Evolutionary conservation across 2,113 vertebrate species (phyloP).

Genomic region (Semicossyphus pulcher): DNA sequence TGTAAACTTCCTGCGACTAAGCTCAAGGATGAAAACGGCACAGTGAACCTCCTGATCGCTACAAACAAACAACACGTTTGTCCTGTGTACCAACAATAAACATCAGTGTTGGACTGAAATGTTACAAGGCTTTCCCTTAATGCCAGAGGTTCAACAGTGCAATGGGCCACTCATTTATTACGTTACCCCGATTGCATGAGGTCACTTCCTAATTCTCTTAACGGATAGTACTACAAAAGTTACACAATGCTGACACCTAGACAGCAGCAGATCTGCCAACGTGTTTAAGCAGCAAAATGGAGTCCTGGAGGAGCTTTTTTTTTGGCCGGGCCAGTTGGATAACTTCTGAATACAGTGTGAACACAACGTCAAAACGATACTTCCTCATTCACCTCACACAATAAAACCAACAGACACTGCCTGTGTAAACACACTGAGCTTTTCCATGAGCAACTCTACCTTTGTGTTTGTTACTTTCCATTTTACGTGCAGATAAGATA

Average conservation of each 20-base stretch:
- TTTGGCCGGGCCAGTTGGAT: background rate
- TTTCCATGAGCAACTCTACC: background rate
- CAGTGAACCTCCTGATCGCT: background rate
- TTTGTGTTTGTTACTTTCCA: background rate
- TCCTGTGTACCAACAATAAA: background rate
- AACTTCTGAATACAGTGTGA: background rate
- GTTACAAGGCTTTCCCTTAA: no score
- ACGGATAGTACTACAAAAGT: background rate
- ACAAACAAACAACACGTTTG: background rate
- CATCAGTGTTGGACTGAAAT: background rate
- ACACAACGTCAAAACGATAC: background rate
- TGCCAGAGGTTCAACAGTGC: background rate
- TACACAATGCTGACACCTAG: background rate
- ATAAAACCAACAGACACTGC: background rate
- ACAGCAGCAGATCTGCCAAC: background rate
- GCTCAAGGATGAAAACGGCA: background rate
- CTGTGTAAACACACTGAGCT: background rate
- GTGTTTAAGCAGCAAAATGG: background rate
- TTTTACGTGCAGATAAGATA: constrained; percentile 27
- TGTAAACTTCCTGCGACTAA: background rate
- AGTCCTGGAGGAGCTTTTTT: background rate
- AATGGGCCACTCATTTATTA: background rate
- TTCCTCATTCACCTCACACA: background rate
- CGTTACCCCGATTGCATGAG: background rate
- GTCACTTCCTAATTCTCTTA: background rate